phyloP scores from a whole-genome alignment of 92 coral and sea anemone species.

The Ricordea florida region DNA sequence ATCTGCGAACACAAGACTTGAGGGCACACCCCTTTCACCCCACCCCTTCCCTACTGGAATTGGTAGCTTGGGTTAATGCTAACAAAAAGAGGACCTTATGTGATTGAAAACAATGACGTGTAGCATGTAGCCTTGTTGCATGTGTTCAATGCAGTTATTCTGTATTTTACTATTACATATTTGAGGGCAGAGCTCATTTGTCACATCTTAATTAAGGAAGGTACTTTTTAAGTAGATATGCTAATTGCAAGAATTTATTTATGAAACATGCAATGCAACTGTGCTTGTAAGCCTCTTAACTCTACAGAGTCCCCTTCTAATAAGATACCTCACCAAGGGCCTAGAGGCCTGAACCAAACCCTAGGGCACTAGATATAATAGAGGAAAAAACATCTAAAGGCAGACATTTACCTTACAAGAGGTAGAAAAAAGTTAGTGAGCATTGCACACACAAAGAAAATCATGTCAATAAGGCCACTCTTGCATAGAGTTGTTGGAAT shows the following conservation, averaged over 20 bases:
- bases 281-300: not conserved
- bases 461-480: too few species aligned
- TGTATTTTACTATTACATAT: not conserved
- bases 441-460: too few species aligned
- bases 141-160: not conserved
- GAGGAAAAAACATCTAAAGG: not conserved
- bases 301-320: slow-evolving; percentile 2
- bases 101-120: not conserved
- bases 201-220: not conserved
- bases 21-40: not conserved
- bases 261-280: not conserved
- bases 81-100: not conserved
- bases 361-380: not conserved
- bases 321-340: not conserved
- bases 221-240: not conserved
- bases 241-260: not conserved
- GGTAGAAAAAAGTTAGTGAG: too few species aligned
- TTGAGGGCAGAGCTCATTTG: not conserved
- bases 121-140: not conserved
- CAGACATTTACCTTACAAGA: too few species aligned
- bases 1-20: not conserved
- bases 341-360: not conserved
- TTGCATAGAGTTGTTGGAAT: too few species aligned
- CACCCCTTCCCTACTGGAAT: not conserved
- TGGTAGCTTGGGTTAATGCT: slow-evolving; percentile 1